Base-by-base conservation (phyloP, 2,888 invertebrate species). In the Axea sp. region DNA sequence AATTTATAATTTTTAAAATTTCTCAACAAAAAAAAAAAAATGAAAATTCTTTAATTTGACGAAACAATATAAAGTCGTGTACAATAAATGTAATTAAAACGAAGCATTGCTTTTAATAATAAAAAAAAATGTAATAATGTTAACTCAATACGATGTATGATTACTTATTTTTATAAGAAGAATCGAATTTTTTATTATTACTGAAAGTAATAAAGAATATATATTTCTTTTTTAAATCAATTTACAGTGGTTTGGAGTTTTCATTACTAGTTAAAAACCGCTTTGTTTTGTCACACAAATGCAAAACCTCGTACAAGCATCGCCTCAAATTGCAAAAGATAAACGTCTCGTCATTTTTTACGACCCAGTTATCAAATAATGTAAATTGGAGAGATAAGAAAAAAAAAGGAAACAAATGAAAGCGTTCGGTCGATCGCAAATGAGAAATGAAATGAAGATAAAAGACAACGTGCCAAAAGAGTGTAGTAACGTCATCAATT, bases 401-500 rank as follows among this genome's bases (percentile, higher is more conserved):
- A n/a, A 53, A 45, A 45, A 62, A 62, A 37, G 4, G 8, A 1
- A 28, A 39, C 9, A n/a, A 39, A 45, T 45, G 37, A 45, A 55
- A 45, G 31, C 15, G 12, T 47, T 57, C 35, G 49, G 45, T 9
- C 17, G 41, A 41, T 53, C 33, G 60, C 22, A 35, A 73, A 65
- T 65, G 59, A 41, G 43, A 51, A 72, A 64, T 51, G 51, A 59
- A 53, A 62, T 71, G 55, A 62, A 71, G 69, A 62, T 33, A 59
- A 64, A 59, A 60, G 73, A 73, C 68, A 59, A 68, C 64, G 68
- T 73, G 57, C 64, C 68, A 73, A 49, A 64, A 64, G 8, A 45
- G 47, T 64, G 37, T 67, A 60, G 53, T 67, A 62, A 60, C 60
- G 69, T 74, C 65, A 69, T 74, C 74, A 69, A 74, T 69, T 69